Evolutionary conservation across 2,113 vertebrate genomes (phyloP).

Genomic region (Clinocottus analis): DNA sequence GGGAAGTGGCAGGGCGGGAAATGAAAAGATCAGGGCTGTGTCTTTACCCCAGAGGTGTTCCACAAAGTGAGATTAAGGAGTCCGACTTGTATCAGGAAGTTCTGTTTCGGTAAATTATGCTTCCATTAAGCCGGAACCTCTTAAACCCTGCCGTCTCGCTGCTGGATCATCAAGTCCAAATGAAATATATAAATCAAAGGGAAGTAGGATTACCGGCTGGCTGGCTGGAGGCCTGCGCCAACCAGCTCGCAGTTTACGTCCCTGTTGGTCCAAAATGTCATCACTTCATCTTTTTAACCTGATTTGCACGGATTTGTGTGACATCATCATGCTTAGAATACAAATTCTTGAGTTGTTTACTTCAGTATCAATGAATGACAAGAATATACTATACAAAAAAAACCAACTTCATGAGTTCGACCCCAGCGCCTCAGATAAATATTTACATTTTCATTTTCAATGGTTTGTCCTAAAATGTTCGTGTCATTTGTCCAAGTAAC

Average conservation of each 20-base stretch:
- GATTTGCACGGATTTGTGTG: neutral
- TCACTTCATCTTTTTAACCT: neutral
- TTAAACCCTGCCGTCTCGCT: neutral
- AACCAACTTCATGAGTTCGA: too few species aligned
- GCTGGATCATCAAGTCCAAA: neutral
- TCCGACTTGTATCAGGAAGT: neutral
- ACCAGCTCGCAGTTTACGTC: too few species aligned
- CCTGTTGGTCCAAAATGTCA: too few species aligned
- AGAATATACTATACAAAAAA: too few species aligned
- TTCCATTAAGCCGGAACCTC: neutral
- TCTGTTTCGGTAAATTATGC: neutral
- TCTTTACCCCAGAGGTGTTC: neutral
- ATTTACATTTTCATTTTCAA: too few species aligned
- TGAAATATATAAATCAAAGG: neutral
- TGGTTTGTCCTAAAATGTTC: too few species aligned
- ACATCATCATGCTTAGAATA: neutral
- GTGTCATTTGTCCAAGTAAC: too few species aligned
- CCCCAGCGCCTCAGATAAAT: too few species aligned
- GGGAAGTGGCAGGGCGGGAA: conserved; percentile 16
- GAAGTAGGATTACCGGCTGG: neutral
- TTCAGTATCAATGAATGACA: neutral
- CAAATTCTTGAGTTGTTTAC: neutral
- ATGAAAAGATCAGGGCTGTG: conserved; percentile 24
- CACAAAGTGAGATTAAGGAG: conserved; percentile 9
- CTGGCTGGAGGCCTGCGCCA: too few species aligned